These are phyloP conservation scores for Ursus arctos DNA, from an alignment of 2,113 vertebrate species.

Conservation along the genomic window DNA sequence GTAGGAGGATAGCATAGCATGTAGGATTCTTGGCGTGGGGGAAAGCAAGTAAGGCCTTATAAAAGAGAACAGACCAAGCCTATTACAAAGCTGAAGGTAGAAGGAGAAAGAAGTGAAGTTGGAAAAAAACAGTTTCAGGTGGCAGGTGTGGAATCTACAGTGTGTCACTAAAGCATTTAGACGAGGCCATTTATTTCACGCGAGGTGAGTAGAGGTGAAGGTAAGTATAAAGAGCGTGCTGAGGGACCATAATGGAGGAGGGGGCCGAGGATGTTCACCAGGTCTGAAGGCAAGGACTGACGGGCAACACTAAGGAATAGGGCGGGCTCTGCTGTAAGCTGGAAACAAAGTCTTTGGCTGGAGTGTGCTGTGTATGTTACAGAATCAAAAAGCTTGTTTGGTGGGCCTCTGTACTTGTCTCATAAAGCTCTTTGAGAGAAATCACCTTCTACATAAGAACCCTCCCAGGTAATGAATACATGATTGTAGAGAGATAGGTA, in stretches of 20 bases:
- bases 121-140: not conserved
- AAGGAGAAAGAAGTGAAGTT: not conserved
- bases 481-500: not conserved
- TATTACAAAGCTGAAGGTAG: not conserved
- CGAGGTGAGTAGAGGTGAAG: not conserved
- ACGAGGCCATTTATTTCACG: not conserved
- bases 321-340: not conserved
- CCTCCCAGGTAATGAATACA: not conserved
- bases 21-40: not conserved
- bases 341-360: not conserved
- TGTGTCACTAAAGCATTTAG: not conserved
- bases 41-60: not conserved
- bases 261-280: fast-evolving
- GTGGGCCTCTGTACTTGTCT: not conserved
- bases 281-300: not conserved
- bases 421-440: slow-evolving; percentile 26
- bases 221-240: not conserved
- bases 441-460: not conserved
- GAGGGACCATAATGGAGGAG: not conserved
- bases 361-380: not conserved
- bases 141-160: not conserved
- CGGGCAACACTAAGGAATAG: not conserved
- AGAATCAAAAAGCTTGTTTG: not conserved
- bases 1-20: not conserved
- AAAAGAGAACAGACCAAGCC: not conserved